Conservation (phyloP, 2,888 invertebrate genomes). For the Platypus cylindrus region DNA sequence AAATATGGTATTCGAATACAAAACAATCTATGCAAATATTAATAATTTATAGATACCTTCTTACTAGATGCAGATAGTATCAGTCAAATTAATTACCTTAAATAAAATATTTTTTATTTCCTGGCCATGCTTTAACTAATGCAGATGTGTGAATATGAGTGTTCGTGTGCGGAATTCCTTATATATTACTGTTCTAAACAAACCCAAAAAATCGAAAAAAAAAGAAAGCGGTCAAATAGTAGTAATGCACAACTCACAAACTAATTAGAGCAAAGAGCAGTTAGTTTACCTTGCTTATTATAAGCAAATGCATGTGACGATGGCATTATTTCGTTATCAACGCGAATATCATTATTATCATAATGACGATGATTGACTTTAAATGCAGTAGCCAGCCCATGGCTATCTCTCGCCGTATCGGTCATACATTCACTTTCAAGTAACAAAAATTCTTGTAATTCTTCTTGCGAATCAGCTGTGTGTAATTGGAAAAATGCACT, state of each 20-base stretch:
- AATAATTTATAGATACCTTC: no score
- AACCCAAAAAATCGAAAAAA: conserved; percentile 20
- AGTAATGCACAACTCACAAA: no score
- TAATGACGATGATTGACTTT: conserved; percentile 11
- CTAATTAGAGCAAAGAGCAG: no score
- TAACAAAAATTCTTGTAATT: conserved; percentile 47
- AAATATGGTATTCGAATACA: no score
- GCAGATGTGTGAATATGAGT: no score
- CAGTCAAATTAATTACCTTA: conserved; percentile 5
- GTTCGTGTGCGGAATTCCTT: no score
- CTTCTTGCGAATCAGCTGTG: conserved; percentile 47
- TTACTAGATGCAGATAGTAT: no score
- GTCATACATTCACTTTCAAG: conserved; percentile 47
- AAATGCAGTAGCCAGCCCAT: conserved; percentile 40
- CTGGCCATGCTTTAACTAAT: conserved; percentile 25
- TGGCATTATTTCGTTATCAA: conserved; percentile 8
- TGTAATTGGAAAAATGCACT: conserved; percentile 44
- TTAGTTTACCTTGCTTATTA: conserved; percentile 14
- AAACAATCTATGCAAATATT: no score
- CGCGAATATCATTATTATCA: conserved; percentile 14
- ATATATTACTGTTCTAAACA: conserved; percentile 23
- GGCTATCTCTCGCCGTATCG: conserved; percentile 32
- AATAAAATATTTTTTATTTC: conserved; percentile 18
- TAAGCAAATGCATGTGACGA: conserved; percentile 4
- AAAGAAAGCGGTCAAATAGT: conserved; percentile 18